phyloP scores from a whole-genome alignment of 2,113 vertebrate genomes.

The Tachysurus vachellii region DNA sequence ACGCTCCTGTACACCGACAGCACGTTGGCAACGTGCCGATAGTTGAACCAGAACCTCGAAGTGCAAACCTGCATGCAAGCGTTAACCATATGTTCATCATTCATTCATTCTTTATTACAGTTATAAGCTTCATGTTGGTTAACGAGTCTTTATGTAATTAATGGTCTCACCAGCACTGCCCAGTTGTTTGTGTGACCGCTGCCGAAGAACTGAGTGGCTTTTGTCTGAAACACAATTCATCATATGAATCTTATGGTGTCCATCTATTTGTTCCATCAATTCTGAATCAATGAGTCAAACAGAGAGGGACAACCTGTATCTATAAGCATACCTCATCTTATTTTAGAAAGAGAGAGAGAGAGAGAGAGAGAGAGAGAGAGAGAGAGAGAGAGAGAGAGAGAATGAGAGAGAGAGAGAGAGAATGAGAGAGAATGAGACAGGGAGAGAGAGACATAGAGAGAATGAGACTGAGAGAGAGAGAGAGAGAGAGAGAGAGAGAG shows the following conservation, averaged over 20 bases:
- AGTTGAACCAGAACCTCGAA: conserved; percentile 99
- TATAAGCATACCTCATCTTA: neutral
- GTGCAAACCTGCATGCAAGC: conserved; percentile 83
- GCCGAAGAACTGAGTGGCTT: conserved; percentile 85
- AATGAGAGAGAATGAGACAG: no score
- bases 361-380: no score
- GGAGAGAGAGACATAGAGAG: no score
- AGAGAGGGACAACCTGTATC: neutral
- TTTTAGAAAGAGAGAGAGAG: neutral
- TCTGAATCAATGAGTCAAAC: neutral
- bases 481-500: neutral
- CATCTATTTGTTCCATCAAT: neutral
- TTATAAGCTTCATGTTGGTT: no score
- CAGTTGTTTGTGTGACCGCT: conserved; percentile 98
- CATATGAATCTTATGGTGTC: neutral
- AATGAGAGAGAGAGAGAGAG: neutral
- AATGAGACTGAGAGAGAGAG: no score
- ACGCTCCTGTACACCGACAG: conserved; percentile 96
- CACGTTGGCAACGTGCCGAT: conserved; percentile 95
- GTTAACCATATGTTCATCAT: neutral
- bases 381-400: neutral
- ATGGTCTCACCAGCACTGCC: conserved; percentile 87
- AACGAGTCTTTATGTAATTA: no score
- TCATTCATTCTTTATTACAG: no score
- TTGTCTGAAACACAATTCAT: conserved; percentile 69